Conservation (phyloP, 2,888 invertebrate genomes). For the Halictus quadricinctus region DNA sequence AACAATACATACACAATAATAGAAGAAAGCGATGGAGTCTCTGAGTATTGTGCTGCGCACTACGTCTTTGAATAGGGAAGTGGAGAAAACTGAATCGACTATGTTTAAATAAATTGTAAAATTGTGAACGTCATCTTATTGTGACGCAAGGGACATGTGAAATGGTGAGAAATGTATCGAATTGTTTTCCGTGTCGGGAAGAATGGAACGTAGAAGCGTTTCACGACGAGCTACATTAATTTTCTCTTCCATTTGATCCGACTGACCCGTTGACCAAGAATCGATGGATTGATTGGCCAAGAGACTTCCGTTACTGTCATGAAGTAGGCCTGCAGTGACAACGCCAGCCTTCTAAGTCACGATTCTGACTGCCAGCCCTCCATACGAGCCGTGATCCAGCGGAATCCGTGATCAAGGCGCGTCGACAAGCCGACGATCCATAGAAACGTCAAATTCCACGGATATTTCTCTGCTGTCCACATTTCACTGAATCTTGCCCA, state of each 20-base stretch:
- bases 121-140: not conserved
- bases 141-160: not conserved
- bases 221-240: slow-evolving; percentile 41
- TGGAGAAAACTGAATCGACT: not conserved
- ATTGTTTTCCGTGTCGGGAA: not conserved
- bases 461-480: not conserved
- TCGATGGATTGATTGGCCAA: slow-evolving; percentile 65
- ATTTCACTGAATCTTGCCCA: not conserved
- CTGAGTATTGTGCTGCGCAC: not conserved
- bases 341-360: slow-evolving; percentile 62
- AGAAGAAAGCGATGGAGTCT: not conserved
- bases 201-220: slow-evolving; percentile 19
- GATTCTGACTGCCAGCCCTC: slow-evolving; percentile 44
- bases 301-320: slow-evolving; percentile 67
- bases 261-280: slow-evolving; percentile 70
- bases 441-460: slow-evolving; percentile 7
- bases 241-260: slow-evolving; percentile 61
- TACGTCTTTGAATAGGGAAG: not conserved
- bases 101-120: not conserved
- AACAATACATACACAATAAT: not conserved
- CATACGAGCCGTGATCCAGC: slow-evolving; percentile 47
- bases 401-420: slow-evolving; percentile 28
- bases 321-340: slow-evolving; percentile 68
- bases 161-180: not conserved
- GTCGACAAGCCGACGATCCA: not conserved